These are phyloP conservation scores for Rhamphomyia laevipes DNA, from an alignment of 2,888 invertebrate genomes.

Conservation along the genomic window DNA sequence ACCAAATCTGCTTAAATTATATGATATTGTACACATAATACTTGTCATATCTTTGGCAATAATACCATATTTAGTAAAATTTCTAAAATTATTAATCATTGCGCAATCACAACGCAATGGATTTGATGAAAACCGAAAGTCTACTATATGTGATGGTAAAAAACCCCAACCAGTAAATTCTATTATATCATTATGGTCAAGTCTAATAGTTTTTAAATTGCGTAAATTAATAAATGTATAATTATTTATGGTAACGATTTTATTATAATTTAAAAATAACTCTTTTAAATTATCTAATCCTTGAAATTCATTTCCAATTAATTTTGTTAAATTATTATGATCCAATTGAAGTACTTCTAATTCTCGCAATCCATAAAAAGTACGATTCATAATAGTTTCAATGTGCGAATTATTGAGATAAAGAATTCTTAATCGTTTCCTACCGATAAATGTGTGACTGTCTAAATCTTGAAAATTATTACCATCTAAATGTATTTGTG, in stretches of 20 bases:
- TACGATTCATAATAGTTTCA: slow-evolving; percentile 73
- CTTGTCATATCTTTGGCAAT: slow-evolving; percentile 63
- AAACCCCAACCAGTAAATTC: slow-evolving; percentile 70
- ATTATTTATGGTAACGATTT: slow-evolving; percentile 70
- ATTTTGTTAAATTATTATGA: slow-evolving; percentile 66
- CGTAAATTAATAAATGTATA: slow-evolving; percentile 71
- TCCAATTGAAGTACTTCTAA: slow-evolving; percentile 74
- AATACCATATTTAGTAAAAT: slow-evolving; percentile 66
- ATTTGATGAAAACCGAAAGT: slow-evolving; percentile 64
- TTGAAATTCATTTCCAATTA: slow-evolving; percentile 74
- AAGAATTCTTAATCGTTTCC: slow-evolving; percentile 77
- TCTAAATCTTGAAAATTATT: slow-evolving; percentile 78
- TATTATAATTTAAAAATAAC: slow-evolving; percentile 77
- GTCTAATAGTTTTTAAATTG: slow-evolving; percentile 68
- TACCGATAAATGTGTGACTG: slow-evolving; percentile 87
- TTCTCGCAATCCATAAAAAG: slow-evolving; percentile 77
- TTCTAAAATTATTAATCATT: slow-evolving; percentile 65
- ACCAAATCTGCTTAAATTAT: slow-evolving; percentile 13
- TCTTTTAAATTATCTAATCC: slow-evolving; percentile 73
- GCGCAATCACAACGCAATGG: slow-evolving; percentile 83
- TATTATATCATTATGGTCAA: slow-evolving; percentile 73
- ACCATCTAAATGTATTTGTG: slow-evolving; percentile 86
- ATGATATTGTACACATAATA: slow-evolving; percentile 52
- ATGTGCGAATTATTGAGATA: slow-evolving; percentile 84
- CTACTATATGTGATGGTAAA: slow-evolving; percentile 50